Base-by-base conservation (phyloP, 2,888 invertebrate genomes). In the Athalia circularis region DNA sequence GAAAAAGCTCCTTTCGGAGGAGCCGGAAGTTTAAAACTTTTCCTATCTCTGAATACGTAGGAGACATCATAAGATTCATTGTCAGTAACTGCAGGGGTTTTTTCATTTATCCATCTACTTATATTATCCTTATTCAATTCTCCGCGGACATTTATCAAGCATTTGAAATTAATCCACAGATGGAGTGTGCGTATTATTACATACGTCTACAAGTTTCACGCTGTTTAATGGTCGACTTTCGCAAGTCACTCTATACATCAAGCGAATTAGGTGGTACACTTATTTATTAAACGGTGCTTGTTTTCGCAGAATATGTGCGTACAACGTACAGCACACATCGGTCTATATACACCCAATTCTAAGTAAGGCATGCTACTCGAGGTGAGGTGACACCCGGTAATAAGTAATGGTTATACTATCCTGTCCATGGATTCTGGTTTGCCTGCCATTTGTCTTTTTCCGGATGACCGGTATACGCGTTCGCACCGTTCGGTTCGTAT, bases 361-460 rank as follows among this genome's bases (percentile, higher is more conserved):
- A 29, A 29, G 29, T 29, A 29, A 29, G 29, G 29, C 29, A 29
- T 29, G 29, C 29, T 29, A 29, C 29, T 29, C 29, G 29, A 29
- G 29, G 29, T 29, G 29, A 29, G 29, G 29, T 29, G 54, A n/a
- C n/a, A 54, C 54, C 54, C n/a, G 68, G 2, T 4, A 43, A 54
- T 50, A 54, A 68, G 52, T 68, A 68, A 68, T 52, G 65, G 48
- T 15, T 11, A 11, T 54, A 54, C 7, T 11, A 54, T 0, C 7
- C 11, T 7, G 54, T 54, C 54, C 54, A 29, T 29, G 29, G 29
- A 29, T 48, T 7, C 48, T 8, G 65, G 43, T 68, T 68, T 54
- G 6, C n/a, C 43, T 29, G 68, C 52, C 68, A 68, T 68, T 68
- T 52, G 54, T 68, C 54, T 68, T 52, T 5, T n/a, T 68, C 54